Evolutionary conservation across 2,888 invertebrate genomes (phyloP).

Genomic region (Spisula subtruncata): DNA sequence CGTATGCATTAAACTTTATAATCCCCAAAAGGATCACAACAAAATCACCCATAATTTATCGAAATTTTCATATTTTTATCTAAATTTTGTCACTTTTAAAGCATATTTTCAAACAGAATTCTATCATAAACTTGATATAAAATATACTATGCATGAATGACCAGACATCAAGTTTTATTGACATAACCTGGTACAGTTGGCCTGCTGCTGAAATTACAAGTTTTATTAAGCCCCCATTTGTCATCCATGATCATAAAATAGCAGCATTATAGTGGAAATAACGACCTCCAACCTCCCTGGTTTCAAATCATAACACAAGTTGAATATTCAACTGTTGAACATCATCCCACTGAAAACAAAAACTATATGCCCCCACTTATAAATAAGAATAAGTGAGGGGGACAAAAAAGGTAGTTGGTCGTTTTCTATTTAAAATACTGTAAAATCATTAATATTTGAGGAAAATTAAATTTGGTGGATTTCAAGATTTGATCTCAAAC

Average conservation of each 20-base stretch:
- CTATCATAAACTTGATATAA: neutral
- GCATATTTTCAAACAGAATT: neutral
- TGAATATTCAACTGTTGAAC: no score
- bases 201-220: neutral
- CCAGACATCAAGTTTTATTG: neutral
- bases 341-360: neutral
- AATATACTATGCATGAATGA: neutral
- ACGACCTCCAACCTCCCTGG: neutral
- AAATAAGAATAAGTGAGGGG: no score
- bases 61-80: slow-evolving; percentile 10
- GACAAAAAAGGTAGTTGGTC: no score
- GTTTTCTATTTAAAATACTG: neutral
- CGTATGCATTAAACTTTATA: neutral
- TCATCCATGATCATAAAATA: slow-evolving; percentile 9
- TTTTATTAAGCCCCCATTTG: slow-evolving; percentile 11
- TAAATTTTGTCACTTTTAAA: neutral
- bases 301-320: neutral
- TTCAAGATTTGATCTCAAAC: no score
- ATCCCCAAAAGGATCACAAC: neutral
- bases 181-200: neutral
- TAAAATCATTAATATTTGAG: no score
- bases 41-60: neutral
- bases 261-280: neutral
- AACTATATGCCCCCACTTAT: no score
- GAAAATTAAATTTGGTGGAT: no score